Percentiles rank a stretch among this genome's conserved stretches.
Evolutionary conservation across 2,888 invertebrate genomes (phyloP).

Genomic region (Thecophora atra): DNA sequence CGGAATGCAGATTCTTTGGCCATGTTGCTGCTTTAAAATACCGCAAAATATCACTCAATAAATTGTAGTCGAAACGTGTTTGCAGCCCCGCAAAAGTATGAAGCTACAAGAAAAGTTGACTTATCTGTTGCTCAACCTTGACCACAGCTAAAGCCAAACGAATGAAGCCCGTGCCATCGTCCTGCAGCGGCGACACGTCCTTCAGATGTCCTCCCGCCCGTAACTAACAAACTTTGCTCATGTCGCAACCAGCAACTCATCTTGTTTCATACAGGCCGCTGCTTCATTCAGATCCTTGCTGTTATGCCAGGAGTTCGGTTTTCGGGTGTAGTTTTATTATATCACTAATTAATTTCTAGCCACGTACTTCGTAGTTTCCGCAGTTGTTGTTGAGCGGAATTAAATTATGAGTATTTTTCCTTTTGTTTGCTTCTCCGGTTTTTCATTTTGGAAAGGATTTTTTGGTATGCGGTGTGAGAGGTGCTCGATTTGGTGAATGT

Average conservation of each 20-base stretch:
- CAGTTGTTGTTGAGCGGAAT: background rate
- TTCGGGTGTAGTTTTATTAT: constrained; percentile 25
- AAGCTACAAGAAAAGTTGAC: background rate
- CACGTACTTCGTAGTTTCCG: constrained; percentile 25
- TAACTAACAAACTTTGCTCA: constrained; percentile 29
- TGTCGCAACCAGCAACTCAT: background rate
- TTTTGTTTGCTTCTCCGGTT: background rate
- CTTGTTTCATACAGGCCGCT: background rate
- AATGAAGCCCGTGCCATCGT: background rate
- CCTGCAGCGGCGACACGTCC: constrained; percentile 18
- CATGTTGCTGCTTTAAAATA: background rate
- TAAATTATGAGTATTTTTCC: constrained; percentile 25
- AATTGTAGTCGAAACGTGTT: background rate
- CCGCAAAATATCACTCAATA: constrained; percentile 20
- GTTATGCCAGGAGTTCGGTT: background rate
- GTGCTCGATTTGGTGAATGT: constrained; percentile 3
- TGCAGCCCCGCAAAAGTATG: background rate
- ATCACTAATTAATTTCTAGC: constrained; percentile 35
- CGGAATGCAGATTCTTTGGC: background rate
- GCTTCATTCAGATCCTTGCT: background rate
- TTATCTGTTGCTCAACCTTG: constrained; percentile 18
- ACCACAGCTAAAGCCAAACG: constrained; percentile 7
- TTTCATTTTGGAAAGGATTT: background rate
- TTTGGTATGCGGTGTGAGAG: background rate
- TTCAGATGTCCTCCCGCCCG: constrained; percentile 9